Conservation (phyloP, 2,113 vertebrate species). For the Sisor rabdophorus region DNA sequence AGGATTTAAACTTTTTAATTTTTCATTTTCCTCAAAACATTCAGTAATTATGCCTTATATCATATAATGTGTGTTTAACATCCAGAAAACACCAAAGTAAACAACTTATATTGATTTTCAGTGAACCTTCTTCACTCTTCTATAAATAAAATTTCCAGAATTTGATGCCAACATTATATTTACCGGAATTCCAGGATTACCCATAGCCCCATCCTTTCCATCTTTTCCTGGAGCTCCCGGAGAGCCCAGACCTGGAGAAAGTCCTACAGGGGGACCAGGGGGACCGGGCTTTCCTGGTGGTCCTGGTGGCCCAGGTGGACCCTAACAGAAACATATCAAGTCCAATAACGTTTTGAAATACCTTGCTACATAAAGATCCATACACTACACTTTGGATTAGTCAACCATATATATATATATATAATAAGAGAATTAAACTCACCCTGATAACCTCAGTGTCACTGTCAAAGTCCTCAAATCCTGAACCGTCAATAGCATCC, state of each 20-base stretch:
- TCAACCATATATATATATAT: not conserved
- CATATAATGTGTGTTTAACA: not conserved
- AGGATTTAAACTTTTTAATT: not conserved
- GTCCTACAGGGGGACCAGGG: constrained; percentile 44
- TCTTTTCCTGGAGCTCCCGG: constrained; percentile 73
- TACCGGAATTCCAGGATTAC: constrained; percentile 76
- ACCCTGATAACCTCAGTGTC: constrained; percentile 68
- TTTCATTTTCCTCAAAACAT: too few relatives aligned
- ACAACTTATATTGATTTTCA: too few relatives aligned
- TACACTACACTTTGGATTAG: not conserved
- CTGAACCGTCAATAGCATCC: constrained; percentile 70
- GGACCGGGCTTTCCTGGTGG: constrained; percentile 71
- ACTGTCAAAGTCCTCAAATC: constrained; percentile 69
- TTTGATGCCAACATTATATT: constrained; percentile 54
- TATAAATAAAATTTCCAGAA: not conserved
- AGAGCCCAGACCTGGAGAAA: constrained; percentile 57
- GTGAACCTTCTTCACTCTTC: not conserved
- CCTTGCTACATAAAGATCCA: not conserved
- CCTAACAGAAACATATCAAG: constrained; percentile 50
- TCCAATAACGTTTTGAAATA: not conserved
- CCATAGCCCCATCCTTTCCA: constrained; percentile 70
- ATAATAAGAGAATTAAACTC: constrained; percentile 35
- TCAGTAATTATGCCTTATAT: not conserved
- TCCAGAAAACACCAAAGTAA: not conserved
- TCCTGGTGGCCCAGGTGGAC: constrained; percentile 70